These are phyloP conservation scores for Sebastes elongatus DNA, from an alignment of 2,797 vertebrate genomes.

Conservation along the genomic window DNA sequence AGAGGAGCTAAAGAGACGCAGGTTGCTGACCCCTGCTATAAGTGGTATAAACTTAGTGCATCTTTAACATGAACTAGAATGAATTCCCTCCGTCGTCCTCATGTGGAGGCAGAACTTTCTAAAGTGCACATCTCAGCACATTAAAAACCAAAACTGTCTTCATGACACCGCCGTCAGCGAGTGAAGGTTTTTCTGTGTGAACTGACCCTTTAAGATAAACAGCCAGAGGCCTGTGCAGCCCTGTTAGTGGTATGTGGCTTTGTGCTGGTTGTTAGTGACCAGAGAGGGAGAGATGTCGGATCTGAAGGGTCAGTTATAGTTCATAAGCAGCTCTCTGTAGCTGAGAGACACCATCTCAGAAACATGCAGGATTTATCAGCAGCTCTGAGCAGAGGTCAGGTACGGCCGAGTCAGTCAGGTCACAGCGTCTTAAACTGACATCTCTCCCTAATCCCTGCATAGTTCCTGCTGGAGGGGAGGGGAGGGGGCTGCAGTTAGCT, in stretches of 20 bases:
- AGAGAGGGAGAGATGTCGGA: neutral
- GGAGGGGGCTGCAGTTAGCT: neutral
- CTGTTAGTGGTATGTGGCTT: neutral
- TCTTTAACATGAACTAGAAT: neutral
- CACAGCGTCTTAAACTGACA: slow-evolving; percentile 30
- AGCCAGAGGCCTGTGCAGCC: neutral
- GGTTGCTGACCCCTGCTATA: too few species aligned
- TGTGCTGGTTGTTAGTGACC: neutral
- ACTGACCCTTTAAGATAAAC: neutral
- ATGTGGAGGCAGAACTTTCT: neutral
- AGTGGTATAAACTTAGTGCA: too few species aligned
- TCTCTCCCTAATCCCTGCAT: slow-evolving; percentile 4
- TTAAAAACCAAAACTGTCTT: neutral
- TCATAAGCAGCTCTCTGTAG: neutral
- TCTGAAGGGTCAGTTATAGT: neutral
- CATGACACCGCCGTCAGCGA: neutral
- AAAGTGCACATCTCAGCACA: neutral
- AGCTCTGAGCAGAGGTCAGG: slow-evolving; percentile 18
- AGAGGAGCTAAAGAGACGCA: fast-evolving
- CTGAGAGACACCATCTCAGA: neutral
- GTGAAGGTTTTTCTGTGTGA: neutral
- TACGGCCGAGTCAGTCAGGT: neutral
- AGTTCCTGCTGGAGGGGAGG: slow-evolving; percentile 18
- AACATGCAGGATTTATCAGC: neutral
- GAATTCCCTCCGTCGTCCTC: neutral